These are phyloP conservation scores for Drosophila asahinai DNA, from an alignment of 1,140 invertebrate species.

Conservation along the genomic window DNA sequence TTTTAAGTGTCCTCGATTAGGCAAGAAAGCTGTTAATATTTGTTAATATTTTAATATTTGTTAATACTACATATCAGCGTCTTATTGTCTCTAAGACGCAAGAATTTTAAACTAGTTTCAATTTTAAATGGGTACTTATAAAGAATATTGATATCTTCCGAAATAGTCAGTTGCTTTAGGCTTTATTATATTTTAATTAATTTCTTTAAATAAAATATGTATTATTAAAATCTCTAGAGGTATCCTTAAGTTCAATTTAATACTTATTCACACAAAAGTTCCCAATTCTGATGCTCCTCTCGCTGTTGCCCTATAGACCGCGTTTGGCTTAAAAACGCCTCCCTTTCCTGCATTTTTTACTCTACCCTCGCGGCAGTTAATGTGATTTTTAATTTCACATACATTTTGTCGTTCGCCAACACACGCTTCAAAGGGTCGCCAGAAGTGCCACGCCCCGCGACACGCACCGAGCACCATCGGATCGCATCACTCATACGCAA, in stretches of 20 bases:
- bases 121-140: too few relatives aligned
- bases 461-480: too few relatives aligned
- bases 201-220: neutral
- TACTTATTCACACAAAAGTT: too few relatives aligned
- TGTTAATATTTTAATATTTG: too few relatives aligned
- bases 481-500: conserved; percentile 68
- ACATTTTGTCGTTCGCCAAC: conserved; percentile 24
- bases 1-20: too few relatives aligned
- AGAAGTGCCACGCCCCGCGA: conserved; percentile 4
- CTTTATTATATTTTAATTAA: too few relatives aligned
- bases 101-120: too few relatives aligned
- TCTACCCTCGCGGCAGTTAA: conserved; percentile 20
- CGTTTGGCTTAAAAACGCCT: neutral
- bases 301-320: too few relatives aligned
- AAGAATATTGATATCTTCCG: too few relatives aligned
- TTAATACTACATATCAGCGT: too few relatives aligned
- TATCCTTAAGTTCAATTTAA: neutral
- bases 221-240: neutral
- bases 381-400: conserved; percentile 75
- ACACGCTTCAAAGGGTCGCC: conserved; percentile 26
- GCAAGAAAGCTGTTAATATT: too few relatives aligned
- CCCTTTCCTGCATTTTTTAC: neutral
- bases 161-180: too few relatives aligned
- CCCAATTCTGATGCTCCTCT: neutral
- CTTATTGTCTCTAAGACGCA: neutral